A percentile compares a stretch with the other conserved stretches of the same genome.
Conservation (phyloP, 1,140 invertebrate species). For the Nebria ingens region DNA sequence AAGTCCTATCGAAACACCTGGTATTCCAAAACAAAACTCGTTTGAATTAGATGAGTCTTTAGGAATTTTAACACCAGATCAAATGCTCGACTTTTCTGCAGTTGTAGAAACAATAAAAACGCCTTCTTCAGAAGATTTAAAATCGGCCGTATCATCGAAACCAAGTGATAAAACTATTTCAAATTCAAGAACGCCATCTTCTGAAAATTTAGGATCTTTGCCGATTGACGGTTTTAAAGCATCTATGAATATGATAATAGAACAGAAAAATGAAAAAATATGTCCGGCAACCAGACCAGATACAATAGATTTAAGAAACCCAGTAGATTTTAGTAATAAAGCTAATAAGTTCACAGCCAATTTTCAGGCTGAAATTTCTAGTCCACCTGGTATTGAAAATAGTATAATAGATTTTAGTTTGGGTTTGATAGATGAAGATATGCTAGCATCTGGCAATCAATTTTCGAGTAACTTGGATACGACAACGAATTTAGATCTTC, state of each 20-base stretch:
- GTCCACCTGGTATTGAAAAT: constrained; percentile 22
- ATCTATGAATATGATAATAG: not conserved
- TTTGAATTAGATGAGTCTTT: constrained; percentile 68
- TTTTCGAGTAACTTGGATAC: constrained; percentile 34
- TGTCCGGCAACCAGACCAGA: not conserved
- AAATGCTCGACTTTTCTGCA: constrained; percentile 48
- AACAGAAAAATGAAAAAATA: not conserved
- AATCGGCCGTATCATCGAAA: not conserved
- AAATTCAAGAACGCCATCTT: constrained; percentile 20
- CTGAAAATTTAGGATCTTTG: constrained; percentile 16
- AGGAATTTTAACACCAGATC: constrained; percentile 74
- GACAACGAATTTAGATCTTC: constrained; percentile 47
- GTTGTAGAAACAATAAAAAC: not conserved
- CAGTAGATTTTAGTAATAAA: not conserved
- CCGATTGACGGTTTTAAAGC: not conserved
- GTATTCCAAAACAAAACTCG: constrained; percentile 59
- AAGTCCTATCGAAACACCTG: constrained; percentile 2
- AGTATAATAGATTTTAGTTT: constrained; percentile 26
- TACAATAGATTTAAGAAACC: not conserved
- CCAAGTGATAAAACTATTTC: constrained; percentile 1
- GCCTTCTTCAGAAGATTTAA: not conserved
- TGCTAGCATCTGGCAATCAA: constrained; percentile 16
- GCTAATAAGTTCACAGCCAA: not conserved
- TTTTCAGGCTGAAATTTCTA: constrained; percentile 17
- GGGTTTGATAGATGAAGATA: constrained; percentile 26